Evolutionary conservation across 2,888 invertebrate genomes (phyloP), one percentile per base, ranked within the genome.

Genomic region (Dendrolimus houi): DNA sequence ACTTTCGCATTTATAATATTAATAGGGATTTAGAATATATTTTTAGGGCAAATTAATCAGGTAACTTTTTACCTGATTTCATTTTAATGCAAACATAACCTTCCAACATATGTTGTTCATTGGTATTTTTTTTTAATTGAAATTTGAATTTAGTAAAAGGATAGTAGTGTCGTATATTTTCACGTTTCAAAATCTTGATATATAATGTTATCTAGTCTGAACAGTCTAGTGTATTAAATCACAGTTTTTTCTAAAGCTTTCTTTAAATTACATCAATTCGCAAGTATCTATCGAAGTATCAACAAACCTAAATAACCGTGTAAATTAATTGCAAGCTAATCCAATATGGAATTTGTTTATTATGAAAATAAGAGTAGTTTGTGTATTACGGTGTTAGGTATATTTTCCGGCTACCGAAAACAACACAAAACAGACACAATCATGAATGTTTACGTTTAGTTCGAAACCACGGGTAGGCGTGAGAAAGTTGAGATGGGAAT

Each of bases 401-500:
- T 71, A 70, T 74, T 71, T 66, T 62, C 41, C 52, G 47, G 61
- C 62, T 65, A 64, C 66, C 62, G 69, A 72, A 67, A 72, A 62
- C 67, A 71, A 81, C 74, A 74, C 68, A 69, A 79, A 80, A 68
- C 83, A 81, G 82, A 78, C 60, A 66, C 70, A 29, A 29, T 6
- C 29, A 65, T 64, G 59, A 62, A 61, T 76, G 71, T 77, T 79
- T 75, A 77, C 70, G 66, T 69, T 67, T 59, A 60, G 29, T 56
- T 58, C 55, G 59, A 61, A 64, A 65, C 65, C 63, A 62, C 63
- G 64, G 56, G 66, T 66, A 65, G 71, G 68, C 80, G 81, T 82
- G 83, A 78, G 83, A 85, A 83, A 83, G 75, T 83, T 80, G 74
- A 73, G 73, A 77, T 77, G 73, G 70, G 74, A 76, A 79, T 80